Percentiles rank a stretch among this genome's conserved stretches.
phyloP scores from a whole-genome alignment of 1,140 invertebrate species.

The Drosophila sp. region DNA sequence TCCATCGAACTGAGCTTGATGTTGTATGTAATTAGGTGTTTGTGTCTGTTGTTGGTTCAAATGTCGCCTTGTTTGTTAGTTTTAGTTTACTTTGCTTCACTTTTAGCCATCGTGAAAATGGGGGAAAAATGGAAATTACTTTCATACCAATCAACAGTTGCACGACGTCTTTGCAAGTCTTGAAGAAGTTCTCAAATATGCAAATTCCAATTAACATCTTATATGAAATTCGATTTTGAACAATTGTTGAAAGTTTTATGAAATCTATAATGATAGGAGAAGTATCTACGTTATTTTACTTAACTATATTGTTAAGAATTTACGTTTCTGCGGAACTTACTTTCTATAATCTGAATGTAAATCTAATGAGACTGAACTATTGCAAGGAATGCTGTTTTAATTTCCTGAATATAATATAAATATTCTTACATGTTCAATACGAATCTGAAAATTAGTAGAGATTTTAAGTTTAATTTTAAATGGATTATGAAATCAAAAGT shows the following conservation, averaged over 20 bases:
- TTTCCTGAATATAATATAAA: no score
- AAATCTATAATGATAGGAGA: not conserved
- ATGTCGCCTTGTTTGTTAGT: slow-evolving; percentile 74
- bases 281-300: no score
- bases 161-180: no score
- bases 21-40: slow-evolving; percentile 74
- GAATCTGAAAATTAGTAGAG: no score
- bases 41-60: slow-evolving; percentile 67
- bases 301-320: no score
- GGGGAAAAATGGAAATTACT: slow-evolving; percentile 3
- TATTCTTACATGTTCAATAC: no score
- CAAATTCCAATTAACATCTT: slow-evolving; percentile 10
- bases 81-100: slow-evolving; percentile 12
- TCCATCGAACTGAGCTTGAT: slow-evolving; percentile 19
- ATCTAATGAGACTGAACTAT: no score
- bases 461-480: no score
- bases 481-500: no score
- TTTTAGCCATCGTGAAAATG: slow-evolving; percentile 2
- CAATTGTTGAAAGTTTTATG: not conserved
- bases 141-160: not conserved
- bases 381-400: no score
- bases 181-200: slow-evolving; percentile 2
- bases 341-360: no score
- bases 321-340: no score
- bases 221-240: not conserved